Evolutionary conservation across 2,113 vertebrate genomes (phyloP), one percentile per base, ranked within the genome.

Genomic region (Aegithalos caudatus): DNA sequence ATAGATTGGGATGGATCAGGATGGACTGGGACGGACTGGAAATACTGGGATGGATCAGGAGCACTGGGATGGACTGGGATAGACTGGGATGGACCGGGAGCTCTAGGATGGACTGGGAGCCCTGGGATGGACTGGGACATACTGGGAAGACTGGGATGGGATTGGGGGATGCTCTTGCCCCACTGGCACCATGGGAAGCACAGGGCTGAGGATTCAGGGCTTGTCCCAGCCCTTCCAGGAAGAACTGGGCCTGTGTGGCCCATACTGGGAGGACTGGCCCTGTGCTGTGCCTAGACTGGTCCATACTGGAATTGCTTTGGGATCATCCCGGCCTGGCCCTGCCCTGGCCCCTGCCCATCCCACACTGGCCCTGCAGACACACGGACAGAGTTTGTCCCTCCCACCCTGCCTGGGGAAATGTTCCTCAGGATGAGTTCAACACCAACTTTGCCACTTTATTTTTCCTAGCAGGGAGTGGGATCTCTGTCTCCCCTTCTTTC

Each of bases 101-200:
- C n/a, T n/a, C 15, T 51, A 15, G 27, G 50, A 29, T 19, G 7
- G 5, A 3, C 13, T 51, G 27, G 7, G 50, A 6, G 4, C 4
- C 3, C 11, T 37, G 85, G 60, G 27, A 5, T 2, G 14, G 14
- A n/a, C 20, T 22, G 38, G 25, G 21, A 20, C 24, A 33, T 48
- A 2, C 3, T 42, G 48, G 71, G 64, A 6, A 21, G 5, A 24
- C 38, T 42, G 38, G 27, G 67, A 1, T 5, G 29, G 37, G 6
- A 9, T 33, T 2, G 3, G 22, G 48, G 31, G 24, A 3, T 44
- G 14, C 4, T 3, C 12, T 4, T 7, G 4, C 11, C 9, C 9
- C 2, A 1, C 28, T 21, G 17, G 18, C 4, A 3, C 6, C 2
- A 3, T 7, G 18, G 9, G 48, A 14, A 21, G 11, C 3, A 1